phyloP scores from a whole-genome alignment of 2,888 invertebrate genomes.

The Macaria liturata region DNA sequence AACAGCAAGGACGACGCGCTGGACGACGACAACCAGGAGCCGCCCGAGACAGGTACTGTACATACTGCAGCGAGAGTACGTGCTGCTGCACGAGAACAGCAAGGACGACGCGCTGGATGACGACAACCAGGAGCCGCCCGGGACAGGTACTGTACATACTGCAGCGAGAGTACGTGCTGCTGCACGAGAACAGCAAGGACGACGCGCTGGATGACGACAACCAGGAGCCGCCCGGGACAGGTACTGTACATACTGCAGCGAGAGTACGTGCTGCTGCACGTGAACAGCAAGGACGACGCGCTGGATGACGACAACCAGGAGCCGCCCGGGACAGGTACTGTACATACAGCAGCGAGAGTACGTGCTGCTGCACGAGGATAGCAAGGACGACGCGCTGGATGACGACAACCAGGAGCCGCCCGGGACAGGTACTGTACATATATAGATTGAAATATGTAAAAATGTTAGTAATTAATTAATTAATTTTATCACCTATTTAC shows the following conservation, averaged over 20 bases:
- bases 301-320: conserved; percentile 66
- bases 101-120: conserved; percentile 87
- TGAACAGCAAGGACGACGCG: conserved; percentile 93
- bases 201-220: conserved; percentile 82
- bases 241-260: conserved; percentile 78
- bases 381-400: conserved; percentile 86
- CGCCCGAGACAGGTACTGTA: conserved; percentile 31
- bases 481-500: too few relatives aligned
- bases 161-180: conserved; percentile 96
- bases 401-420: conserved; percentile 60
- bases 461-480: too few relatives aligned
- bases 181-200: conserved; percentile 96
- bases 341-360: conserved; percentile 90
- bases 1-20: conserved; percentile 91
- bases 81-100: conserved; percentile 96
- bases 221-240: conserved; percentile 43
- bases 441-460: too few relatives aligned
- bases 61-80: conserved; percentile 92
- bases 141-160: conserved; percentile 20
- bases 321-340: conserved; percentile 33
- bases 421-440: too few relatives aligned
- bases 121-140: conserved; percentile 54
- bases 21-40: conserved; percentile 63
- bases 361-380: conserved; percentile 96
- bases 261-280: conserved; percentile 98